Base-by-base conservation (phyloP, 2,797 vertebrate genomes). In the Danio jaintianensis region DNA sequence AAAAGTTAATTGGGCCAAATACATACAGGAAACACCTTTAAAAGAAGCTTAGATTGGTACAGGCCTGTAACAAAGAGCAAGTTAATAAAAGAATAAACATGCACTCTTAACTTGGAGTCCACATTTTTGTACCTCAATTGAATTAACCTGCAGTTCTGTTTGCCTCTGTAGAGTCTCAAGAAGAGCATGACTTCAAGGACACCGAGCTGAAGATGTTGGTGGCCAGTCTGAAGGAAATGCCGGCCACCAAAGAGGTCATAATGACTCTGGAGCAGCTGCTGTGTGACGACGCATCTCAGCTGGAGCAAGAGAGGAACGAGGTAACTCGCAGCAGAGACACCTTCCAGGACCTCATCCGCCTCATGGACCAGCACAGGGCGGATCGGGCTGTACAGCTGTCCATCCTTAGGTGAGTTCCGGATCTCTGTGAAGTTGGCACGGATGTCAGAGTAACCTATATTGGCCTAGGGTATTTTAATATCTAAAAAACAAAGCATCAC, bases 231-330 rank as follows among this genome's bases (percentile, higher is more conserved):
- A 94, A 94, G 78, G 94, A 95, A 6, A 83, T 86, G 42, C 84
- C 83, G 0, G 88, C 93, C 9, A 94, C 93, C 4, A 95, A 93
- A 81, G 96, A 98, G 15, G 91, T 97, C 80, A 93, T 98, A 69
- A 92, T 96, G 90, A 95, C 95, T 18, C 89, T 98, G 91, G 97
- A 98, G 85, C 93, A 93, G 29, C 90, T 95, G 81, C 91, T 98
- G 36, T 96, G 95, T 36, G 84, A 89, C 0, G 89, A 93, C 15
- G 61, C 85, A 0, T 75, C 91, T 0, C 84, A 90, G 0, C 84
- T 91, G 80, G 91, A 89, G 18, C 92, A 90, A 1, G 92, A 94
- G 0, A 89, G 80, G 36, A 84, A 80, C 1, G 92, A 92, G 88
- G 90, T 95, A 80, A 94, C 94, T 22, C 92, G 83, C 83, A 95